Conservation (phyloP, 2,113 vertebrate species). For the Hemibagrus wyckioides region DNA sequence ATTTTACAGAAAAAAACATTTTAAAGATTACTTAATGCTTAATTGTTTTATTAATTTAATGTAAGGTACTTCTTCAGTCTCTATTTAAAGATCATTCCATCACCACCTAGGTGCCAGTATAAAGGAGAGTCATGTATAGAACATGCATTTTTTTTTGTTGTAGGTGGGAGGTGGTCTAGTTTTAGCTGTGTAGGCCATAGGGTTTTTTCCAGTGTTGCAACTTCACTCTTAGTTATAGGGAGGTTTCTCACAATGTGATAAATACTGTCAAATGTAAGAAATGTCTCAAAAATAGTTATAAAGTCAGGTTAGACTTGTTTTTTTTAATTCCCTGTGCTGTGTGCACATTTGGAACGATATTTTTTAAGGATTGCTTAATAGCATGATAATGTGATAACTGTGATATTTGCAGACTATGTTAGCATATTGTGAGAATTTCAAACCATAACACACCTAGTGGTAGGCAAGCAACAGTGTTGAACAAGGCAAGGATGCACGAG, state of each 20-base stretch:
- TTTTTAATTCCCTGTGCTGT: not conserved
- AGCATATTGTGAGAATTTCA: not conserved
- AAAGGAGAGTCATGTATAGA: not conserved
- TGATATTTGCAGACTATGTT: not conserved
- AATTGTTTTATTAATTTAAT: not conserved
- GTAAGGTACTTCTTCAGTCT: not conserved
- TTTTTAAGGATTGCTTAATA: not conserved
- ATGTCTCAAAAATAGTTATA: not conserved
- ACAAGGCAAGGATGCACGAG: not conserved
- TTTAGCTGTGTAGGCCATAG: not conserved
- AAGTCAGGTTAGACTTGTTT: not conserved
- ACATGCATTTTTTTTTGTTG: too few species aligned
- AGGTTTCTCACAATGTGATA: not conserved
- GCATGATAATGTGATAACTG: not conserved
- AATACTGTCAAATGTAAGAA: too few species aligned
- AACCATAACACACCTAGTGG: not conserved
- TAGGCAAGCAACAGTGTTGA: too few species aligned
- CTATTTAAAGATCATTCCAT: not conserved
- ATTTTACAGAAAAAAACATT: not conserved
- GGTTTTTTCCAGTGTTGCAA: too few species aligned
- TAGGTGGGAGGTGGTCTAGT: too few species aligned
- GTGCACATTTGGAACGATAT: not conserved
- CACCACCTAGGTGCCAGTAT: not conserved
- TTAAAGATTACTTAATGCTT: not conserved
- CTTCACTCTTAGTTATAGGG: not conserved